phyloP scores from a whole-genome alignment of 1,140 invertebrate species.

The Cyrtorhinus lividipennis region DNA sequence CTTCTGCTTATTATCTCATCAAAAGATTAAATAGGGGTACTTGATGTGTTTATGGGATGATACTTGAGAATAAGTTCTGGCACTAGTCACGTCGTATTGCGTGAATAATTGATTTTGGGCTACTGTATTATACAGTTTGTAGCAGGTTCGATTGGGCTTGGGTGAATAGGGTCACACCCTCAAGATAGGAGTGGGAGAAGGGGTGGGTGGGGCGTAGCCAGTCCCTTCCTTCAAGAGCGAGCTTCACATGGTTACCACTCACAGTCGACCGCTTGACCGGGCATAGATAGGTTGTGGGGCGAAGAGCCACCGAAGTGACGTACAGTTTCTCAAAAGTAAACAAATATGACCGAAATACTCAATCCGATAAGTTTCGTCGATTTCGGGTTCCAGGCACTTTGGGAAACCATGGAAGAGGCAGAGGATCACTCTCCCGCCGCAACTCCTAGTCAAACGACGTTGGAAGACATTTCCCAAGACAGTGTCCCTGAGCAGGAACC shows the following conservation, averaged over 20 bases:
- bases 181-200: background rate
- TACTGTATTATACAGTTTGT: too few relatives aligned
- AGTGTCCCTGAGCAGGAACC: background rate
- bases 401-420: background rate
- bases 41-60: too few relatives aligned
- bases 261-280: background rate
- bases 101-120: too few relatives aligned
- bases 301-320: background rate
- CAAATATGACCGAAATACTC: background rate
- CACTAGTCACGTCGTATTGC: too few relatives aligned
- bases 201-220: background rate
- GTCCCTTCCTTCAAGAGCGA: background rate
- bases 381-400: background rate
- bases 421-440: background rate
- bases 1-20: too few relatives aligned
- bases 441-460: background rate
- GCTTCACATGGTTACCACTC: background rate
- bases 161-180: too few relatives aligned
- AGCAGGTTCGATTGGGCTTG: too few relatives aligned
- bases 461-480: conserved; percentile 10
- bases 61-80: too few relatives aligned
- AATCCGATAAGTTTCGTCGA: background rate
- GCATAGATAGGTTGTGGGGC: too few relatives aligned
- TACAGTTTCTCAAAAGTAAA: background rate
- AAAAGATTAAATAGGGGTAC: too few relatives aligned